These are phyloP conservation scores for Enteromius trimaculatus DNA, from an alignment of 2,797 vertebrate genomes.

Conservation along the genomic window DNA sequence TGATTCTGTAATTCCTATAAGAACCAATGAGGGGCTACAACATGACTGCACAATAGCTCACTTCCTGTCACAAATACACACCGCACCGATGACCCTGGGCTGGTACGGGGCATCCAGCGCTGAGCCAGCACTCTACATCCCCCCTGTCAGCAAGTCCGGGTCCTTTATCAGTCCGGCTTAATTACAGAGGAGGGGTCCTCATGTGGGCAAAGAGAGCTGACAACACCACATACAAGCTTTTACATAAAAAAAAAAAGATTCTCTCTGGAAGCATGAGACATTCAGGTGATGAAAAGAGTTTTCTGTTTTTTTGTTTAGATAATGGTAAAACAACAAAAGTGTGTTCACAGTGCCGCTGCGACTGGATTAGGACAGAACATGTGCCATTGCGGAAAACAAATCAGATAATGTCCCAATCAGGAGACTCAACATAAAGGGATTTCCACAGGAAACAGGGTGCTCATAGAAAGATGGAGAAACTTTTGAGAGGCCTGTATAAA, in stretches of 20 bases:
- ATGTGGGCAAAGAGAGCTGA: slow-evolving; percentile 15
- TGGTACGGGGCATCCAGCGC: slow-evolving; percentile 44
- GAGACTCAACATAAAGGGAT: not conserved
- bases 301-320: not conserved
- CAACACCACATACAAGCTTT: not conserved
- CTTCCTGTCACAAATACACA: slow-evolving; percentile 41
- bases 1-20: not conserved
- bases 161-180: slow-evolving; percentile 47
- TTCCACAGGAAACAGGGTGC: slow-evolving; percentile 6
- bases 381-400: not conserved
- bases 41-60: slow-evolving; percentile 29
- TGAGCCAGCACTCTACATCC: slow-evolving; percentile 57
- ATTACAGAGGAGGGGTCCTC: slow-evolving; percentile 45
- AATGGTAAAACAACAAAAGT: not conserved
- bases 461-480: slow-evolving; percentile 28
- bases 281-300: not conserved
- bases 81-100: slow-evolving; percentile 40
- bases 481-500: slow-evolving; percentile 32
- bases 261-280: not conserved
- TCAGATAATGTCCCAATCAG: slow-evolving; percentile 7
- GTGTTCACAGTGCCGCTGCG: not conserved
- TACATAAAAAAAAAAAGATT: not conserved
- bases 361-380: not conserved
- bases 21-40: not conserved
- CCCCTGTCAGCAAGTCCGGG: slow-evolving; percentile 54